Conservation (phyloP, 2,797 vertebrate genomes). For the Geotria australis region DNA sequence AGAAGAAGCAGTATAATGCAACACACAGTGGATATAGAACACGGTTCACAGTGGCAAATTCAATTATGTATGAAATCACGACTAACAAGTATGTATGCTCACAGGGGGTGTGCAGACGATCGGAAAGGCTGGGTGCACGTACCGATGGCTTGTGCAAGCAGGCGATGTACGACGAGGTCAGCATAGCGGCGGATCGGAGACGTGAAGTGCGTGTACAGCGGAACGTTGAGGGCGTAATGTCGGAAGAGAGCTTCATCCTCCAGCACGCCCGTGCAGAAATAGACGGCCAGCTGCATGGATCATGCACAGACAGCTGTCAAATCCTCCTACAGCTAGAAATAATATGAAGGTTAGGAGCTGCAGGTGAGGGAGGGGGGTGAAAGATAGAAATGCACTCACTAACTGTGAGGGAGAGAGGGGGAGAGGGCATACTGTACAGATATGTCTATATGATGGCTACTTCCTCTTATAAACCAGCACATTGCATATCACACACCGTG, state of each 20-base stretch:
- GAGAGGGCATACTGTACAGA: too few relatives aligned
- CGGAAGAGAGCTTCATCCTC: conserved; percentile 19
- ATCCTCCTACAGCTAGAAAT: too few relatives aligned
- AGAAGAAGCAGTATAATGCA: too few relatives aligned
- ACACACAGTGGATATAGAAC: too few relatives aligned
- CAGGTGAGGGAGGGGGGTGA: background rate
- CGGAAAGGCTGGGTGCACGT: conserved; percentile 6
- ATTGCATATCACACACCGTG: too few relatives aligned
- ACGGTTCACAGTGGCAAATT: too few relatives aligned
- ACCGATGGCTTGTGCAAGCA: conserved; percentile 51
- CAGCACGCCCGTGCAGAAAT: conserved; percentile 45
- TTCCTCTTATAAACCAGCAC: too few relatives aligned
- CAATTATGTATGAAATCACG: too few relatives aligned
- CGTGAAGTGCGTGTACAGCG: conserved; percentile 86
- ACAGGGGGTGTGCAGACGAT: background rate
- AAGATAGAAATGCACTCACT: too few relatives aligned
- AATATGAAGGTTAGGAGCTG: background rate
- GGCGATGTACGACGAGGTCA: conserved; percentile 58
- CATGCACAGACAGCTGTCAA: too few relatives aligned
- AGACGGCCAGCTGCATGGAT: conserved; percentile 44
- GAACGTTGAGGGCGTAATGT: conserved; percentile 84
- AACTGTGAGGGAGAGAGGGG: too few relatives aligned
- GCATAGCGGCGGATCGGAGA: conserved; percentile 81
- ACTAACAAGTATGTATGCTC: background rate
- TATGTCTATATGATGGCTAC: too few relatives aligned